A percentile compares a stretch with the other conserved stretches of the same genome.
phyloP scores from a whole-genome alignment of 2,797 vertebrate species.

The Labeo calbasu region DNA sequence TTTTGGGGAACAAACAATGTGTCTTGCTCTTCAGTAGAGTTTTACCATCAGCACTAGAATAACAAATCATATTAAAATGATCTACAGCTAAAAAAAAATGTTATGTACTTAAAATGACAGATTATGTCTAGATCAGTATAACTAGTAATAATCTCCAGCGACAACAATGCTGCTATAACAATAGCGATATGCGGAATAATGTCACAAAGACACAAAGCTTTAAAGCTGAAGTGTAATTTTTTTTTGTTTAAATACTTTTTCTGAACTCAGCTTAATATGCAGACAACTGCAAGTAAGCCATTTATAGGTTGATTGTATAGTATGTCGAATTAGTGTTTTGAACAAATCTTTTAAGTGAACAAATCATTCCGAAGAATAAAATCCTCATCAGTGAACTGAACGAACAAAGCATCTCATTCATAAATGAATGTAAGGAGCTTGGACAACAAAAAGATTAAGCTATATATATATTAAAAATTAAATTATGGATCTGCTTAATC shows the following conservation, averaged over 20 bases:
- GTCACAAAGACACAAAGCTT: constrained; percentile 32
- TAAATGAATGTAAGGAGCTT: background rate
- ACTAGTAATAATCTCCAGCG: constrained; percentile 38
- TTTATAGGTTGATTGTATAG: background rate
- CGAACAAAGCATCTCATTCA: background rate
- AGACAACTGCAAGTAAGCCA: background rate
- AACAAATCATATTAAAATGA: constrained; percentile 40
- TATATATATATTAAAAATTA: background rate
- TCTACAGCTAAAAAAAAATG: constrained; percentile 18
- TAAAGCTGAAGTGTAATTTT: constrained; percentile 9
- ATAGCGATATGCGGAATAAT: background rate
- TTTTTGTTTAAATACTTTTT: background rate
- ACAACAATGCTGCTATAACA: background rate
- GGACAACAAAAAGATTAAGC: background rate
- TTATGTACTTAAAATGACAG: constrained; percentile 43
- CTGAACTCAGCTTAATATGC: background rate
- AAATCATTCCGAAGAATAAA: background rate
- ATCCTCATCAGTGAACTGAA: background rate
- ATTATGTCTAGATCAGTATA: constrained; percentile 45
- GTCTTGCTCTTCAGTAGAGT: constrained; percentile 69
- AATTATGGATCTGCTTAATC: background rate
- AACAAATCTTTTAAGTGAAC: background rate
- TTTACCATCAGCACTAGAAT: constrained; percentile 37
- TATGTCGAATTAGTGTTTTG: background rate
- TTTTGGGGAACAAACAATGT: constrained; percentile 81